Evolutionary conservation across 2,113 vertebrate genomes (phyloP).

Genomic region (Syrmaticus mikado): DNA sequence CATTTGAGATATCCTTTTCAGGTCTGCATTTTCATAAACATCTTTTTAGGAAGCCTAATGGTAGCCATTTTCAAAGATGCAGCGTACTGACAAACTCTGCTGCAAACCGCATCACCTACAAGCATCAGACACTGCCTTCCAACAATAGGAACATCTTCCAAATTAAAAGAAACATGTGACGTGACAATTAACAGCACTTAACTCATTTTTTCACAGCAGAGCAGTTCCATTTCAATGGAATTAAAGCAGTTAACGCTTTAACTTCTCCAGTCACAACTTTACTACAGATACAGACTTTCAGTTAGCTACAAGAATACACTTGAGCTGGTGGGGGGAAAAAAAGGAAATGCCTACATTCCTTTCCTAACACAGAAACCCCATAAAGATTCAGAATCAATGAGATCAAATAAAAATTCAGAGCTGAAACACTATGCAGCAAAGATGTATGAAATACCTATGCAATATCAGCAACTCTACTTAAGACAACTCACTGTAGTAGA

Average conservation of each 20-base stretch:
- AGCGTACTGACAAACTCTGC: rapidly evolving
- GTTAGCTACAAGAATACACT: background rate
- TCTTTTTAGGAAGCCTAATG: background rate
- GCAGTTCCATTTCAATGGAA: background rate
- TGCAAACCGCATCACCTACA: background rate
- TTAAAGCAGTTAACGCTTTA: background rate
- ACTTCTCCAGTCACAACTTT: background rate
- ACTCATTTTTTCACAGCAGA: background rate
- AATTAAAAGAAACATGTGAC: background rate
- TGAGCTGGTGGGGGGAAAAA: background rate
- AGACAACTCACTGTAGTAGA: background rate
- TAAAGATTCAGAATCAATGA: background rate
- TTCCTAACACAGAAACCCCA: background rate
- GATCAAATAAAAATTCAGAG: background rate
- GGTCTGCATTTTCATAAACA: background rate
- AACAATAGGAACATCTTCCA: background rate
- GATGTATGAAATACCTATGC: background rate
- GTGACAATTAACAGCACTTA: background rate
- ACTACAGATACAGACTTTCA: background rate
- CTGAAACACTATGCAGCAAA: background rate
- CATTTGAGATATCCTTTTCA: background rate
- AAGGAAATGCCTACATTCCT: background rate
- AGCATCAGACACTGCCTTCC: background rate
- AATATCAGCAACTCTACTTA: background rate
- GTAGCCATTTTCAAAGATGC: background rate